phyloP scores from a whole-genome alignment of 2,113 vertebrate genomes.

The Pelvicachromis taeniatus region DNA sequence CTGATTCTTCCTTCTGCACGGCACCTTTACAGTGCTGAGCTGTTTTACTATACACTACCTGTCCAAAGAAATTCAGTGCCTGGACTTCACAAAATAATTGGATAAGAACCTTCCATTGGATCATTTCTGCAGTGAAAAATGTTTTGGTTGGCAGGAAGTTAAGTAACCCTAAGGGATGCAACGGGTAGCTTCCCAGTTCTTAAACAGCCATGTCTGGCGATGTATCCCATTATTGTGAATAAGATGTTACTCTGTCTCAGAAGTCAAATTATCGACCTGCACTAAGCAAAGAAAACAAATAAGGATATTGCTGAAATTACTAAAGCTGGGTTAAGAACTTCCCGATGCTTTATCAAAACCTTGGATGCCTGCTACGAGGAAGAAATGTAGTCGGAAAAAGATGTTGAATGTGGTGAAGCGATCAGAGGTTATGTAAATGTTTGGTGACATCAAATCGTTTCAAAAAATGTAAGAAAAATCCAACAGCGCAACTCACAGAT shows the following conservation, averaged over 20 bases:
- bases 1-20: background rate
- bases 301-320: background rate
- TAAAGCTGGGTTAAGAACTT: background rate
- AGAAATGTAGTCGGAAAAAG: fast-evolving
- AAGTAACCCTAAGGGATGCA: background rate
- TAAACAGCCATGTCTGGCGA: background rate
- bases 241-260: background rate
- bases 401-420: background rate
- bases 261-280: background rate
- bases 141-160: background rate
- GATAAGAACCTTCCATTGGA: background rate
- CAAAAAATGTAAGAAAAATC: background rate
- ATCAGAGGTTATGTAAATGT: background rate
- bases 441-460: background rate
- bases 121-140: background rate
- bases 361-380: background rate
- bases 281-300: background rate
- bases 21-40: background rate
- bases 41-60: background rate
- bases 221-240: background rate
- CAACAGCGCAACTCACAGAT: background rate
- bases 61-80: background rate
- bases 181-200: background rate
- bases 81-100: background rate
- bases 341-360: background rate